phyloP scores from a whole-genome alignment of 2,888 invertebrate genomes.

The Conistra vaccinii region DNA sequence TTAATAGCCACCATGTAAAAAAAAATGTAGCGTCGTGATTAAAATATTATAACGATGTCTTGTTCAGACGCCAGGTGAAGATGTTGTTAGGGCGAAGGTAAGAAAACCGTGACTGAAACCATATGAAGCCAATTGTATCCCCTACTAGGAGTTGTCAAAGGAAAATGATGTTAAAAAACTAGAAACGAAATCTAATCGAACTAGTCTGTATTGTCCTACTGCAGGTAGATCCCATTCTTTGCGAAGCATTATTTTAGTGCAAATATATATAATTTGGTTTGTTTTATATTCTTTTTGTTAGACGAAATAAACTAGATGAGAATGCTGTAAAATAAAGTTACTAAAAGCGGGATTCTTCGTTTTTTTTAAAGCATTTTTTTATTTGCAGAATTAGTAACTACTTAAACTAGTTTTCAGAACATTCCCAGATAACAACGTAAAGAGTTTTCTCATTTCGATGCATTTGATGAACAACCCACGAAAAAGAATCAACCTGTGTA shows the following conservation, averaged over 20 bases:
- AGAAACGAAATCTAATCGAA: no score
- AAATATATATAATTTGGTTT: neutral
- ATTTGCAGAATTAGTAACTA: neutral
- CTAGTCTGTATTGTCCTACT: no score
- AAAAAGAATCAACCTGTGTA: neutral
- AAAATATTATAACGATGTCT: constrained; percentile 50
- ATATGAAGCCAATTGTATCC: constrained; percentile 63
- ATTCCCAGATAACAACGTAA: neutral
- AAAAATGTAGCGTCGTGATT: constrained; percentile 36
- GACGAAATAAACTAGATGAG: neutral
- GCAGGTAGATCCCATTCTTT: neutral
- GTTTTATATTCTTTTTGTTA: neutral
- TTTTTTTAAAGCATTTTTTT: neutral
- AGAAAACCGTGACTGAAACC: constrained; percentile 55
- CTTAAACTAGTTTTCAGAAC: neutral
- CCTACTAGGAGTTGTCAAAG: constrained; percentile 26
- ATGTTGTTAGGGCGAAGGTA: constrained; percentile 35
- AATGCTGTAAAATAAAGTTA: neutral
- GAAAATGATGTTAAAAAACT: neutral
- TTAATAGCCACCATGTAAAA: neutral
- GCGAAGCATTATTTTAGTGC: neutral
- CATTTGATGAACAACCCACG: neutral
- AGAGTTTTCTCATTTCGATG: no score
- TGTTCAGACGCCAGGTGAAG: constrained; percentile 28
- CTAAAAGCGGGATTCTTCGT: neutral